Evolutionary conservation across 2,113 vertebrate species (phyloP).

Genomic region (Thamnaconus septentrionalis): DNA sequence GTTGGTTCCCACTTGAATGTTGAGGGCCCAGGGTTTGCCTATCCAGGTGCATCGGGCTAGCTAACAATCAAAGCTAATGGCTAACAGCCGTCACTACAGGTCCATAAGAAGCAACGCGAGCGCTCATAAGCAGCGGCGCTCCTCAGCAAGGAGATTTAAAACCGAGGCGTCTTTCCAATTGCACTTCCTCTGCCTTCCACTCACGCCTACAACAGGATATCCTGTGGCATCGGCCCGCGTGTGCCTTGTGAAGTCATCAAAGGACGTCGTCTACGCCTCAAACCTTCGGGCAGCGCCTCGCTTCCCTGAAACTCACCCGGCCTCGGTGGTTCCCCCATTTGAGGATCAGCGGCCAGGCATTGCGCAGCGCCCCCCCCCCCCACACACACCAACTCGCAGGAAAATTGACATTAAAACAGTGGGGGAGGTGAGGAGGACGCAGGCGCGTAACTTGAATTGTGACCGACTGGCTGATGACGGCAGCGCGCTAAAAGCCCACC

Average conservation of each 20-base stretch:
- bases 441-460: not conserved
- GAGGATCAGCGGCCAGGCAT: no score
- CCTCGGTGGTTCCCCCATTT: no score
- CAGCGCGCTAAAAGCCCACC: conserved; percentile 33
- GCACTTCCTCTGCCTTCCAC: conserved; percentile 44
- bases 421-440: no score
- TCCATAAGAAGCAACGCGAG: no score
- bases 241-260: conserved; percentile 7
- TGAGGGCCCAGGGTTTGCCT: no score
- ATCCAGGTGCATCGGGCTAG: no score
- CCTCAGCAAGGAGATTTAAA: not conserved
- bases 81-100: no score
- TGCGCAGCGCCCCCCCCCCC: not conserved
- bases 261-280: conserved; percentile 6
- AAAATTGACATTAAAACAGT: no score
- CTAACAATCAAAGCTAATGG: no score
- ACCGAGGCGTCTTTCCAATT: conserved; percentile 2
- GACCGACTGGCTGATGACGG: not conserved
- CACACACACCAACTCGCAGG: no score
- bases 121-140: no score
- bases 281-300: not conserved
- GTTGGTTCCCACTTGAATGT: no score
- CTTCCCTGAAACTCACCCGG: not conserved
- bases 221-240: conserved; percentile 47
- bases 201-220: conserved; percentile 51